Evolutionary conservation across 1,140 invertebrate genomes (phyloP).

Genomic region (Maniola jurtina): DNA sequence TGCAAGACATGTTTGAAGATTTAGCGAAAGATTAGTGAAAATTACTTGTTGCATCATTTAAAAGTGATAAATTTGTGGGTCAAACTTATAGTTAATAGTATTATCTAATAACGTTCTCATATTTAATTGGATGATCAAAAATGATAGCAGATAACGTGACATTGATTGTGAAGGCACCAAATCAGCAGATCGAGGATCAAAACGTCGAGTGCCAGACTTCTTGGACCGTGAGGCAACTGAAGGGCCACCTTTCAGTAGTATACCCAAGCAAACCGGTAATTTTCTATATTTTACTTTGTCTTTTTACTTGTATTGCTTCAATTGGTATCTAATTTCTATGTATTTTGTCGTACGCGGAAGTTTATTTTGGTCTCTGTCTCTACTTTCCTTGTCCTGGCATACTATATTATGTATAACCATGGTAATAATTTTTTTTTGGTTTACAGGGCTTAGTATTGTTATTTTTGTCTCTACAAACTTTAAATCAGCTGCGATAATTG

Average conservation of each 20-base stretch:
- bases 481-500: too few relatives aligned
- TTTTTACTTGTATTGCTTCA: too few relatives aligned
- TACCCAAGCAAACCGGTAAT: slow-evolving; percentile 95
- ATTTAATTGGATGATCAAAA: slow-evolving; percentile 53
- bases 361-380: too few relatives aligned
- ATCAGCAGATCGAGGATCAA: slow-evolving; percentile 93
- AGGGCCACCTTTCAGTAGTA: slow-evolving; percentile 89
- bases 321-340: too few relatives aligned
- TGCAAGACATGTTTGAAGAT: slow-evolving; percentile 4
- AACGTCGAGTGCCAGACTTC: slow-evolving; percentile 88
- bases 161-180: slow-evolving; percentile 91
- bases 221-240: slow-evolving; percentile 92
- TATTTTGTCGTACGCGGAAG: too few relatives aligned
- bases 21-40: neutral
- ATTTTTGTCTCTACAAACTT: too few relatives aligned
- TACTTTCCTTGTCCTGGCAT: too few relatives aligned
- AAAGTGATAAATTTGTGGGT: neutral
- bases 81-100: slow-evolving; percentile 24
- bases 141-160: slow-evolving; percentile 81
- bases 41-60: slow-evolving; percentile 16
- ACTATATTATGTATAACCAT: too few relatives aligned
- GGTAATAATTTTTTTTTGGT: too few relatives aligned
- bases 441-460: too few relatives aligned
- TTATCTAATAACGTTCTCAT: slow-evolving; percentile 60
- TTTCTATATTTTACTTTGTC: slow-evolving; percentile 3